Percentiles rank a stretch among this genome's conserved stretches.
These are phyloP conservation scores for Danionella cerebrum DNA, from an alignment of 2,113 vertebrate species.

Conservation along the genomic window DNA sequence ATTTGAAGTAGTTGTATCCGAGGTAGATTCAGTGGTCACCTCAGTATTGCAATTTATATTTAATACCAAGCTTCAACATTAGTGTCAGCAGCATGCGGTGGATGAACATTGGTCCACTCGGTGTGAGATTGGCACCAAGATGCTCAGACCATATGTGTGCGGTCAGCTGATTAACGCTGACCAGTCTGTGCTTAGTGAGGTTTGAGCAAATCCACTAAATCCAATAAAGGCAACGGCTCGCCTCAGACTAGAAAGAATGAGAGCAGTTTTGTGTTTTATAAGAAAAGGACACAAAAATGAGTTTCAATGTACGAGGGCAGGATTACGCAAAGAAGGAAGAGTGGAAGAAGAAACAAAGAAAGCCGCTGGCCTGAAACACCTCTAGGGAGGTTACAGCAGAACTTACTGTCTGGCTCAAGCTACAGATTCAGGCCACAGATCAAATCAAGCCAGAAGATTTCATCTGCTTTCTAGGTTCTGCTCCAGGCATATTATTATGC, in stretches of 20 bases:
- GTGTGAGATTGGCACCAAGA: conserved; percentile 14
- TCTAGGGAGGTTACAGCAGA: conserved; percentile 6
- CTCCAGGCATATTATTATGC: neutral
- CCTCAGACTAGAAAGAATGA: neutral
- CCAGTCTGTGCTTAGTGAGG: conserved; percentile 1
- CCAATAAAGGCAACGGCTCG: conserved; percentile 18
- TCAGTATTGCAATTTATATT: neutral
- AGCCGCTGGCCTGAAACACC: neutral
- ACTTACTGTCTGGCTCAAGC: conserved; percentile 1
- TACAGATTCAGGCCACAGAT: neutral
- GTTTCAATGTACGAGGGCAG: neutral
- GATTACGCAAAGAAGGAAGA: neutral
- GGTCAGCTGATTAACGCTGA: conserved; percentile 4
- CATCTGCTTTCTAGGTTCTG: neutral
- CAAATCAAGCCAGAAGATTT: neutral
- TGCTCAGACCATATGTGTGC: conserved; percentile 11
- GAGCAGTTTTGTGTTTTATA: neutral
- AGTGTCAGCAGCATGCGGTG: neutral
- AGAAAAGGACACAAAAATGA: neutral
- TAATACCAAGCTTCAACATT: neutral
- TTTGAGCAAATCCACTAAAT: conserved; percentile 34
- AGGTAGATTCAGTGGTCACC: neutral
- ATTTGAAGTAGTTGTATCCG: no score
- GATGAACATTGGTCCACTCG: conserved; percentile 10
- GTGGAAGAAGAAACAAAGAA: neutral